Conservation (phyloP, 2,888 invertebrate genomes). For the Nephrotoma flavescens region DNA sequence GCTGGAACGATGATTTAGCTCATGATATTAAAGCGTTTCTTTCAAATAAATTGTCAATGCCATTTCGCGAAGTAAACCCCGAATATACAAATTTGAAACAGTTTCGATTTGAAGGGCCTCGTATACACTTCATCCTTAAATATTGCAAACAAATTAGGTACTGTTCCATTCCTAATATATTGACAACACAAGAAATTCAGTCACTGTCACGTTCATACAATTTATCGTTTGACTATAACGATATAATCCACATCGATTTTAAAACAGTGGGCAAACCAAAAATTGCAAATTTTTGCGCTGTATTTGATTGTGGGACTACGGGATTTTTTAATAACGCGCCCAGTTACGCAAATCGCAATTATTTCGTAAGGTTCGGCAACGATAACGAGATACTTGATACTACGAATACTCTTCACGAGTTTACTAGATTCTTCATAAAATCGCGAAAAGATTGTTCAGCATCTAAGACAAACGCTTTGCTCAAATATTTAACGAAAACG, state of each 20-base stretch:
- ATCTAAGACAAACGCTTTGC: not conserved
- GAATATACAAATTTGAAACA: not conserved
- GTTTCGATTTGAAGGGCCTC: not conserved
- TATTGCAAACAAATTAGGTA: not conserved
- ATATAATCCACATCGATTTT: not conserved
- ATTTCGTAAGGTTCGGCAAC: not conserved
- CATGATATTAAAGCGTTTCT: no score
- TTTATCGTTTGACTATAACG: not conserved
- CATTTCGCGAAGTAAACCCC: not conserved
- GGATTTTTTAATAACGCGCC: not conserved
- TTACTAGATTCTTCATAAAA: not conserved
- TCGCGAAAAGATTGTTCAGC: not conserved
- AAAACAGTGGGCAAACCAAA: not conserved
- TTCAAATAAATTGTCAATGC: no score
- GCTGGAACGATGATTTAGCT: not conserved
- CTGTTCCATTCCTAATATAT: not conserved
- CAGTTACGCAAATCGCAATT: not conserved
- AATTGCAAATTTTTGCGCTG: not conserved
- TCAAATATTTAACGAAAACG: not conserved
- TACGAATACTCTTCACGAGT: not conserved
- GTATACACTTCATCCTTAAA: not conserved
- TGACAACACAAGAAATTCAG: not conserved
- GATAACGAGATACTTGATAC: not conserved
- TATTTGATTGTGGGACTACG: not conserved
- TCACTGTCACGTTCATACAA: not conserved